Conservation (phyloP, 2,113 vertebrate species). For the Cyanoliseus patagonus region DNA sequence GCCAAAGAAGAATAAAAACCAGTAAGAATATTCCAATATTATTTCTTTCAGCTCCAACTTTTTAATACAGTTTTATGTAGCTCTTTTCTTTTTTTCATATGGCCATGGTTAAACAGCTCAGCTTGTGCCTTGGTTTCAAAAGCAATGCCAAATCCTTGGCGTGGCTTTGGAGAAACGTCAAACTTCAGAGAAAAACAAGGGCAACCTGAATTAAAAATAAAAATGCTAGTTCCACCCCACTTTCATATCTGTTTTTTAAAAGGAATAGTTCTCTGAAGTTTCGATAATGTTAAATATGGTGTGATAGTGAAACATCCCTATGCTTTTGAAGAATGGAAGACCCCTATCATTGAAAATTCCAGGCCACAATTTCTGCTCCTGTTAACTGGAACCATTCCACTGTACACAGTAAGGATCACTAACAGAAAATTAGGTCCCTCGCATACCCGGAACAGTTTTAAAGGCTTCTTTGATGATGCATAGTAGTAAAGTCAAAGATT, state of each 20-base stretch:
- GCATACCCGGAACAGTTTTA: neutral
- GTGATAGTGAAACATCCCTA: neutral
- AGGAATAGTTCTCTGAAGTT: neutral
- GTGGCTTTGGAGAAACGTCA: neutral
- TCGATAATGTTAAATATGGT: neutral
- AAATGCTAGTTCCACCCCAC: neutral
- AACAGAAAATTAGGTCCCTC: neutral
- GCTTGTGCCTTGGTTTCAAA: neutral
- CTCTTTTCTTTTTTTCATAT: neutral
- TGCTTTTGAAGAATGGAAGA: neutral
- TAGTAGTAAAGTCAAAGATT: neutral
- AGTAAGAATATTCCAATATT: neutral
- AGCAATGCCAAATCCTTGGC: neutral
- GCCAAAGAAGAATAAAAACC: neutral
- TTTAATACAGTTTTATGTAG: neutral
- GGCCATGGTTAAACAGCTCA: neutral
- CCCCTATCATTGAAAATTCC: neutral
- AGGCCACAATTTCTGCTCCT: neutral
- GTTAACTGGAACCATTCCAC: neutral
- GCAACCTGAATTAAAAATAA: slow-evolving; percentile 13
- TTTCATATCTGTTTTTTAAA: neutral
- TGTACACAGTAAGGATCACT: neutral
- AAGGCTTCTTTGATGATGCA: neutral
- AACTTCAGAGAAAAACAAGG: neutral
- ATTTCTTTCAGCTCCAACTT: neutral